Evolutionary conservation across 2,113 vertebrate species (phyloP), one percentile per base, ranked within the genome.

Genomic region (Pipra filicauda): DNA sequence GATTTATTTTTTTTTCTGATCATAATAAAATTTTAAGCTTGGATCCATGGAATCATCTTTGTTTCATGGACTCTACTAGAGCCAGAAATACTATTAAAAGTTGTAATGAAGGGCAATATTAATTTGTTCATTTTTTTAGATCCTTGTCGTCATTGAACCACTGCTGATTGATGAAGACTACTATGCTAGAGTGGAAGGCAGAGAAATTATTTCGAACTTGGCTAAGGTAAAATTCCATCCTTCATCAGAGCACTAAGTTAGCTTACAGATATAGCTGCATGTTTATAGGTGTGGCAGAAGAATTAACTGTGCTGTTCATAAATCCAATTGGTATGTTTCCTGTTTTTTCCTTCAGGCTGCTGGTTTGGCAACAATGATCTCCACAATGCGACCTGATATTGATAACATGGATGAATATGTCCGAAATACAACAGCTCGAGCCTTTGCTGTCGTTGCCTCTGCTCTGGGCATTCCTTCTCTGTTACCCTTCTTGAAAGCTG

Each of bases 341-440:
- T 55, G 27, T 77, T 74, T 52, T 55, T 39, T 65, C 11, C 71
- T 96, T 70, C 70, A 99, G 99, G 99, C 99, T 96, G 99, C 99
- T n/a, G 99, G 99, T 80, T 97, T 99, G 98, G 99, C 99, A 31
- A 99, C 99, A 3, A 99, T 99, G 99, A 99, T 99, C 92, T 99
- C 99, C 78, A 99, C 99, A 4, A 99, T 99, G 99, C 97, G 99
- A 92, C 99, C 99, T 15, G 99, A 99, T 85, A 99, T 99, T 57
- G 99, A 99, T 97, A 99, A 99, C 96, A 99, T 99, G 99, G 99
- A 99, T 87, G 99, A 99, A 73, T 99, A 99, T 3, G 99, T 99
- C 90, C 98, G 99, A 97, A 99, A 99, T 95, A 99, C 99, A 51
- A 99, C 99, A 16, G 99, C 99, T 88, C 98, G 99, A 96, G 99